Percentiles rank a stretch among this genome's conserved stretches.
Conservation (phyloP, 64 coral and sea anemone genomes). For the Anthopleura sola region DNA sequence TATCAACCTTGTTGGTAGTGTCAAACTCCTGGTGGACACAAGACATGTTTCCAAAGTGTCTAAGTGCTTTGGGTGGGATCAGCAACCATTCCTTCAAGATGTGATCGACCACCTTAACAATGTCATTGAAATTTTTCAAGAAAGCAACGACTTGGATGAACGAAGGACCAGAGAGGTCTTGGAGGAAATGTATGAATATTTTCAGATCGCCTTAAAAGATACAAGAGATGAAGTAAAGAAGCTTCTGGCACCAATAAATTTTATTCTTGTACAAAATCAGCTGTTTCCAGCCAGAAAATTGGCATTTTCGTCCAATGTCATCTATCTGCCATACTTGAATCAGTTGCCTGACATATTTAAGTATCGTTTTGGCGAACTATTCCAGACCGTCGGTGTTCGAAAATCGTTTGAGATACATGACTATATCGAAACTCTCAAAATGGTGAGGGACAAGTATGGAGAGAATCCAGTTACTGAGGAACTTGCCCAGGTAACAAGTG, state of each 20-base stretch:
- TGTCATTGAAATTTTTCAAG: conserved; percentile 33
- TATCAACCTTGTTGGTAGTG: conserved; percentile 57
- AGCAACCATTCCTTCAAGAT: conserved; percentile 6
- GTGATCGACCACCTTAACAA: conserved; percentile 42
- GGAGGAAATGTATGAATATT: conserved; percentile 30
- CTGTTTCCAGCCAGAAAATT: conserved; percentile 42
- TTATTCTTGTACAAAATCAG: conserved; percentile 28
- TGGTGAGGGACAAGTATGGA: conserved; percentile 12
- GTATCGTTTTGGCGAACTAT: conserved; percentile 1
- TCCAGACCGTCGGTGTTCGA: conserved; percentile 54
- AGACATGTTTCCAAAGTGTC: background rate
- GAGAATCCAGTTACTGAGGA: conserved; percentile 10
- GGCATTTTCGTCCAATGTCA: background rate
- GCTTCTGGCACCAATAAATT: background rate
- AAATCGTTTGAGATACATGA: conserved; percentile 39
- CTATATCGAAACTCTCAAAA: conserved; percentile 14
- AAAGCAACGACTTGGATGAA: background rate
- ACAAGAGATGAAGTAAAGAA: background rate
- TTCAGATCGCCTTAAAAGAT: background rate
- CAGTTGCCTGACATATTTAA: conserved; percentile 15
- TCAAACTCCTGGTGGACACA: conserved; percentile 33
- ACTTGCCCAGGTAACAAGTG: background rate
- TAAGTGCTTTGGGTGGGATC: conserved; percentile 50
- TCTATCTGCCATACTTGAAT: conserved; percentile 34
- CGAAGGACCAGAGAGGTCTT: conserved; percentile 29